phyloP scores from a whole-genome alignment of 2,113 vertebrate genomes.

The Buteo buteo region DNA sequence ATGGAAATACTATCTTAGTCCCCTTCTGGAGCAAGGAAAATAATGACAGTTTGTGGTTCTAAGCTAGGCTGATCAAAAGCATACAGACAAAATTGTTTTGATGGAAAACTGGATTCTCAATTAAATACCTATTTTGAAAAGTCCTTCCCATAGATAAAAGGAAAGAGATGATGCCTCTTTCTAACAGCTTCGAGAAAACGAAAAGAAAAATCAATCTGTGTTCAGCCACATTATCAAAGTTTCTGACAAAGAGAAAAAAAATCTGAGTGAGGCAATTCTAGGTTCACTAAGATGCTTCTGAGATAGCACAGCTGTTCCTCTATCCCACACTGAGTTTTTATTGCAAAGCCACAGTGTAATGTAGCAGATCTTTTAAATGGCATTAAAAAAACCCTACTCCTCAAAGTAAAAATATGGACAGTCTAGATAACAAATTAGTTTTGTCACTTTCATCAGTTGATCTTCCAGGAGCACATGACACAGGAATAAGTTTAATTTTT shows the following conservation, averaged over 20 bases:
- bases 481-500: background rate
- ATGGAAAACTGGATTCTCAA: background rate
- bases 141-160: background rate
- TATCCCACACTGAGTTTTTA: slow-evolving; percentile 40
- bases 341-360: slow-evolving; percentile 9
- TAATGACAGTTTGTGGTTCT: background rate
- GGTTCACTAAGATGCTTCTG: slow-evolving; percentile 3
- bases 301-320: slow-evolving; percentile 46
- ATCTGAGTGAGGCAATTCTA: background rate
- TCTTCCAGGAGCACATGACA: background rate
- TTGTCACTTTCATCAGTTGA: background rate
- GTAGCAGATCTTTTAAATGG: slow-evolving; percentile 18
- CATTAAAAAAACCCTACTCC: background rate
- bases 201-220: background rate
- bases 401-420: background rate
- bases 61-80: background rate
- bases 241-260: background rate
- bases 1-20: background rate
- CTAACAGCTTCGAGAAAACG: background rate
- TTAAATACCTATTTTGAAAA: background rate
- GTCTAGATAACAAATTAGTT: background rate
- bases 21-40: background rate
- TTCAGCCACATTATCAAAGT: background rate
- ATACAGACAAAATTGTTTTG: background rate
- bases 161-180: background rate